These are phyloP conservation scores for Graphium colonna DNA, from an alignment of 2,888 invertebrate genomes.

Conservation along the genomic window DNA sequence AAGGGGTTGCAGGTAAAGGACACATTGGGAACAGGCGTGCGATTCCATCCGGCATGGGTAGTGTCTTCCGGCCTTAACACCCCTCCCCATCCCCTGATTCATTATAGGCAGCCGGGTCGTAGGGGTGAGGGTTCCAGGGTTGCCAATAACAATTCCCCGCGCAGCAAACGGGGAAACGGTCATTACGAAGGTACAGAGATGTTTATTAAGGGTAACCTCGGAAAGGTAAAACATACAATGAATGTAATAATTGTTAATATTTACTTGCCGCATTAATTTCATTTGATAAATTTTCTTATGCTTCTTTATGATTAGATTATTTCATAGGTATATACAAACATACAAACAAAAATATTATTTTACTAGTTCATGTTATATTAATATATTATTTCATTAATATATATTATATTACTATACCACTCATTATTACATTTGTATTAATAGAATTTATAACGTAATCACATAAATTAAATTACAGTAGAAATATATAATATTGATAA, in stretches of 20 bases:
- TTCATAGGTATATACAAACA: too few relatives aligned
- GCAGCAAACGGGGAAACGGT: slow-evolving; percentile 31
- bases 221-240: slow-evolving; percentile 2
- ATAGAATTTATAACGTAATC: too few relatives aligned
- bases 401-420: too few relatives aligned
- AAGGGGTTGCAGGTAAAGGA: slow-evolving; percentile 33
- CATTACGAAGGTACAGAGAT: slow-evolving; percentile 24
- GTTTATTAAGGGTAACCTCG: slow-evolving; percentile 27
- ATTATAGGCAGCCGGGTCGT: slow-evolving; percentile 65
- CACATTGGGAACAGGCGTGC: slow-evolving; percentile 41
- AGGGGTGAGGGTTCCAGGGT: slow-evolving; percentile 59
- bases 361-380: too few relatives aligned
- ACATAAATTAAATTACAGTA: too few relatives aligned
- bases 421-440: too few relatives aligned
- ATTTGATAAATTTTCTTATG: too few relatives aligned
- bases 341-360: too few relatives aligned
- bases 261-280: background rate
- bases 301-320: too few relatives aligned
- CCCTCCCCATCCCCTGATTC: slow-evolving; percentile 54
- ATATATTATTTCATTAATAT: too few relatives aligned
- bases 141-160: slow-evolving; percentile 41
- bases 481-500: too few relatives aligned
- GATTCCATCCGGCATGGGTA: slow-evolving; percentile 52
- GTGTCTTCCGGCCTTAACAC: slow-evolving; percentile 54
- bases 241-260: slow-evolving; percentile 15